Evolutionary conservation across 2,888 invertebrate genomes (phyloP), one percentile per base, ranked within the genome.

Genomic region (Thecophora atra): DNA sequence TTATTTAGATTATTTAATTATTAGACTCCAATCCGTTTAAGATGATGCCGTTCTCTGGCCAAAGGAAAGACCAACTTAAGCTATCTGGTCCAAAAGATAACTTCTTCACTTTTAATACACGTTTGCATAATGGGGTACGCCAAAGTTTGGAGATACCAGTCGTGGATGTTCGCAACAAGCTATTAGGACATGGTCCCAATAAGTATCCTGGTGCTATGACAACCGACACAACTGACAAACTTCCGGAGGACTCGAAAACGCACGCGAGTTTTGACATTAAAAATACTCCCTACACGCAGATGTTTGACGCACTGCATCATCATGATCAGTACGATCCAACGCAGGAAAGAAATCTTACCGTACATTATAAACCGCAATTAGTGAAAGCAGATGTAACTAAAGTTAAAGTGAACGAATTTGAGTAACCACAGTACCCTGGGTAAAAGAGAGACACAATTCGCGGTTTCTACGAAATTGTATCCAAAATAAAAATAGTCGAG

Each of bases 381-480:
- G 79, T 83, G 0, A 65, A 75, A 11, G 81, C 84, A 0, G 77
- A 81, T 74, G 78, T 77, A 5, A 78, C 81, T 0, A 74, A 76
- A 7, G 52, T 74, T 0, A 77, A 77, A 79, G 0, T 86, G 86
- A 67, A 86, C 86, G 1, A 85, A 86, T 76, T 80, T 86, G 0
- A 81, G 84, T 0, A 80, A 83, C 30, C 86, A 87, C 72, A 86
- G 86, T 65, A 87, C n/a, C n/a, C n/a, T n/a, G n/a, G n/a, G n/a
- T n/a, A n/a, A n/a, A n/a, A n/a, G n/a, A n/a, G n/a, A n/a, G n/a
- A n/a, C n/a, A n/a, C n/a, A n/a, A n/a, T n/a, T n/a, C n/a, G n/a
- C n/a, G n/a, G n/a, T n/a, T n/a, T n/a, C n/a, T n/a, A n/a, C n/a
- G n/a, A n/a, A n/a, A n/a, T n/a, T n/a, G n/a, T n/a, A n/a, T n/a